Conservation (phyloP, 2,888 invertebrate genomes). For the Leptinotarsa rubiginosa region DNA sequence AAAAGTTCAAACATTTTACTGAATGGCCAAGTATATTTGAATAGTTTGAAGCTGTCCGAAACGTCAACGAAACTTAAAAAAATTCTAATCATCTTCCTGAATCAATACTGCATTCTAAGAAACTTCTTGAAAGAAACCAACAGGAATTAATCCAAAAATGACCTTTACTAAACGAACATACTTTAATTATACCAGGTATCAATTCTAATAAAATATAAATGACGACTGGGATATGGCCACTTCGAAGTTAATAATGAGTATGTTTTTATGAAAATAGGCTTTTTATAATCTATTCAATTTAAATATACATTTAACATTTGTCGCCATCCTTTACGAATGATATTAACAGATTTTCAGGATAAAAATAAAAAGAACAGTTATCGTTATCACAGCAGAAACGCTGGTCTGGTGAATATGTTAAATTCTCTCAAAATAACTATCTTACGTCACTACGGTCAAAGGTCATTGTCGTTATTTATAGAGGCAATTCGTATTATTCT, state of each 20-base stretch:
- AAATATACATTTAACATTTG: neutral
- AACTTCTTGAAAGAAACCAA: too few species aligned
- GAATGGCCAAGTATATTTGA: too few species aligned
- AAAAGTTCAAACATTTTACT: too few species aligned
- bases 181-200: neutral
- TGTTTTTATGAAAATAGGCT: neutral
- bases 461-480: conserved; percentile 21
- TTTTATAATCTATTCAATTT: neutral
- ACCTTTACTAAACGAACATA: too few species aligned
- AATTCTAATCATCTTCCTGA: too few species aligned
- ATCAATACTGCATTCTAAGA: too few species aligned
- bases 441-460: conserved; percentile 26
- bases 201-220: neutral
- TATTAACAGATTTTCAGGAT: neutral
- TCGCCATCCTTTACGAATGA: neutral
- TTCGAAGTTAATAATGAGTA: neutral
- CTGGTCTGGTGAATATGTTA: conserved; percentile 4
- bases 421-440: conserved; percentile 19
- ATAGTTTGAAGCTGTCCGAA: too few species aligned
- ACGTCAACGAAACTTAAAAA: too few species aligned
- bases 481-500: conserved; percentile 22
- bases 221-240: neutral
- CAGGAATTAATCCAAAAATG: too few species aligned
- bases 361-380: neutral
- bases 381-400: conserved; percentile 7